A percentile compares a stretch with the other conserved stretches of the same genome.
Evolutionary conservation across 2,888 invertebrate species (phyloP).

Genomic region (Tetragonula carbonaria): DNA sequence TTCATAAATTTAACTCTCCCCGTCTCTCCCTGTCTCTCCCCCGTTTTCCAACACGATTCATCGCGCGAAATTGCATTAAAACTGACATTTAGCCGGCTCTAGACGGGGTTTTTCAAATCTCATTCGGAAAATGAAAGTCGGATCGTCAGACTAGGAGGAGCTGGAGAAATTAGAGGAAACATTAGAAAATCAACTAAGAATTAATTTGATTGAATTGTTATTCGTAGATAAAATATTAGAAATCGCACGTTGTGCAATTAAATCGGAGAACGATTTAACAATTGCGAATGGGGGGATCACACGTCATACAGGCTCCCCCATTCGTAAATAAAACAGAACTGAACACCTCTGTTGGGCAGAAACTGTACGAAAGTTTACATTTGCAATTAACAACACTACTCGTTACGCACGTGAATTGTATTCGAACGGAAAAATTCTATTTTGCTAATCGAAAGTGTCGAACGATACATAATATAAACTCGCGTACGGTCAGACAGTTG

Average conservation of each 20-base stretch:
- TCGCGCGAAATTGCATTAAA: neutral
- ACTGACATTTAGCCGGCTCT: neutral
- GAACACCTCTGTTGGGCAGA: neutral
- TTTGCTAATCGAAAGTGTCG: conserved; percentile 21
- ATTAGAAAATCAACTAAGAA: too few relatives aligned
- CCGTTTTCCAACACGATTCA: neutral
- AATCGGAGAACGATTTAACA: neutral
- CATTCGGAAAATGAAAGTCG: neutral
- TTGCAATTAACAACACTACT: neutral
- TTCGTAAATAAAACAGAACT: neutral
- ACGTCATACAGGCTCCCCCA: neutral
- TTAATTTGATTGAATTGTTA: too few relatives aligned
- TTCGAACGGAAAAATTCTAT: neutral
- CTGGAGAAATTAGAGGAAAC: too few relatives aligned
- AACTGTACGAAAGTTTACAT: neutral
- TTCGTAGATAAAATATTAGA: too few relatives aligned
- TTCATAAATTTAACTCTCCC: neutral
- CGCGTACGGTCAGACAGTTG: neutral
- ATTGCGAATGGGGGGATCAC: neutral
- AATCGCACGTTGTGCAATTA: neutral
- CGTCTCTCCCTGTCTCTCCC: too few relatives aligned
- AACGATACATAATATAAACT: conserved; percentile 7
- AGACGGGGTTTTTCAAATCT: neutral
- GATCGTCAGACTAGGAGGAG: too few relatives aligned
- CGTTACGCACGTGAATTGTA: too few relatives aligned